These are phyloP conservation scores for Drosophila ercepeae DNA, from an alignment of 1,140 invertebrate species.

Conservation along the genomic window DNA sequence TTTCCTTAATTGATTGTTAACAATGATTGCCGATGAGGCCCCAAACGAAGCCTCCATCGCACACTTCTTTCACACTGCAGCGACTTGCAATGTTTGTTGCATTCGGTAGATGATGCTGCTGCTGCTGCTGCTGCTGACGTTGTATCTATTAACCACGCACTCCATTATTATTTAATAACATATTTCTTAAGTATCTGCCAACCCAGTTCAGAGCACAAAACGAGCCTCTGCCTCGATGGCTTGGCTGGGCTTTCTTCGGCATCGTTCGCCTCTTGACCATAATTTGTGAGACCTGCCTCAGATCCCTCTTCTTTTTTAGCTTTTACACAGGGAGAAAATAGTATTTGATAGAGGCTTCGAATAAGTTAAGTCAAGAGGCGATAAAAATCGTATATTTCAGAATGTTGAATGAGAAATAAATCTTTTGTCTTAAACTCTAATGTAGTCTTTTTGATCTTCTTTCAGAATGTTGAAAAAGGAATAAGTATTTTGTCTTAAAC, in stretches of 20 bases:
- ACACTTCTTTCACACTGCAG: constrained; percentile 71
- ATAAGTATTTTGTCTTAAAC: too few relatives aligned
- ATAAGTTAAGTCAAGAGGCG: too few relatives aligned
- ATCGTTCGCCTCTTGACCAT: constrained; percentile 68
- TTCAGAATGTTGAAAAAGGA: too few relatives aligned
- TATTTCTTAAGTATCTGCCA: constrained; percentile 82
- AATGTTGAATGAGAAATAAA: too few relatives aligned
- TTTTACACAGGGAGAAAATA: background rate
- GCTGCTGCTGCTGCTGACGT: constrained; percentile 51
- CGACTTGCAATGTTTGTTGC: constrained; percentile 44
- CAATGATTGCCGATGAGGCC: constrained; percentile 69
- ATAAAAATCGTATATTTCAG: too few relatives aligned
- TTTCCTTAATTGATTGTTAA: constrained; percentile 83
- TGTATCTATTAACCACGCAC: constrained; percentile 82
- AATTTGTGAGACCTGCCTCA: constrained; percentile 65
- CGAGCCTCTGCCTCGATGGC: constrained; percentile 52
- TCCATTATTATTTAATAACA: constrained; percentile 83
- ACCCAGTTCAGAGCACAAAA: constrained; percentile 80
- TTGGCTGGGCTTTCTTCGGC: constrained; percentile 26
- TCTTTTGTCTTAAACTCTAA: too few relatives aligned
- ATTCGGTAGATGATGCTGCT: constrained; percentile 23
- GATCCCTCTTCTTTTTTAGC: constrained; percentile 27
- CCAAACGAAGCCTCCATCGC: constrained; percentile 49
- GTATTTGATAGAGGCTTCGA: background rate
- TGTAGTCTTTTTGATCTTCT: too few relatives aligned